Conservation (phyloP, 2,113 vertebrate species). For the Chrysochloris asiatica region DNA sequence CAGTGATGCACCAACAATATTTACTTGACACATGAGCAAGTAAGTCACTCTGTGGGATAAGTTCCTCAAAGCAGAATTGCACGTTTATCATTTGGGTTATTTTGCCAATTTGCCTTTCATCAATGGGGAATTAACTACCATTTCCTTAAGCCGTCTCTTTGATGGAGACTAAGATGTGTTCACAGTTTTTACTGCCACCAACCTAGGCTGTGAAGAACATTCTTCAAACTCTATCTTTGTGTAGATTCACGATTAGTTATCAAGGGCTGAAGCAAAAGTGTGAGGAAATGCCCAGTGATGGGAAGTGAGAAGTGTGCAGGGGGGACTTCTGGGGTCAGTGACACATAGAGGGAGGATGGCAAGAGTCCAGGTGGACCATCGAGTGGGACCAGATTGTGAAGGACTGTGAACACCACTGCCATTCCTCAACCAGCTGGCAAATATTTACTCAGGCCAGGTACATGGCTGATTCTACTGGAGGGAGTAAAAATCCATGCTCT, state of each 20-base stretch:
- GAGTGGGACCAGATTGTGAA: background rate
- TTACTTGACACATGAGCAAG: background rate
- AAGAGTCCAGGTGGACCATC: background rate
- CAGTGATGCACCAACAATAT: constrained; percentile 15
- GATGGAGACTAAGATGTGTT: background rate
- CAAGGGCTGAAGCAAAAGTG: background rate
- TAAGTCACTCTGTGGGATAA: background rate
- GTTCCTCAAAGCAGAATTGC: background rate
- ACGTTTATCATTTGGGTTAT: constrained; percentile 23
- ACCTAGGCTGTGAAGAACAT: background rate
- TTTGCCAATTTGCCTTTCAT: background rate
- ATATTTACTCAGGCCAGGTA: background rate
- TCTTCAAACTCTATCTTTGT: constrained; percentile 23
- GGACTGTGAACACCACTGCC: background rate
- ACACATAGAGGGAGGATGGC: background rate
- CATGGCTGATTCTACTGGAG: background rate
- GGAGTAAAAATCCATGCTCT: background rate
- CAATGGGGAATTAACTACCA: background rate
- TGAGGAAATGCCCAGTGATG: too few relatives aligned
- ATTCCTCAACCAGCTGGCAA: background rate
- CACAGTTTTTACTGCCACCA: background rate
- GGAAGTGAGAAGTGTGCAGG: background rate
- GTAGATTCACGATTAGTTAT: background rate
- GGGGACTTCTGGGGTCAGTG: background rate
- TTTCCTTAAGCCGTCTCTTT: constrained; percentile 20